These are phyloP conservation scores for Cheilosia variabilis DNA, from an alignment of 2,888 invertebrate genomes.

Conservation along the genomic window DNA sequence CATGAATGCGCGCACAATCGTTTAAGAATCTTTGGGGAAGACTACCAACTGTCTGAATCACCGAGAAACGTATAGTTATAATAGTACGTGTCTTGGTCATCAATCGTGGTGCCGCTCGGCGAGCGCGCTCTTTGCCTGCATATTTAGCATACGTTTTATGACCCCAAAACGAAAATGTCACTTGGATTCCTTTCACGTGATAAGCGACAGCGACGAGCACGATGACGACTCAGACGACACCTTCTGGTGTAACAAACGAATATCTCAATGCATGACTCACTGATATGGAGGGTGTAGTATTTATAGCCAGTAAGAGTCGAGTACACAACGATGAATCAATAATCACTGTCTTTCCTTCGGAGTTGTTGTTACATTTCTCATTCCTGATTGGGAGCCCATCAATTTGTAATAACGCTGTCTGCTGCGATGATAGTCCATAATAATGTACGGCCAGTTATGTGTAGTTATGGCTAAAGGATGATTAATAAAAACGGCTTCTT, in stretches of 20 bases:
- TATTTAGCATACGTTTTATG: constrained; percentile 71
- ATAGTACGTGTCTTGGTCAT: constrained; percentile 71
- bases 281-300: constrained; percentile 42
- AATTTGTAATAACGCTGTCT: constrained; percentile 41
- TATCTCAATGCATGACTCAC: constrained; percentile 57
- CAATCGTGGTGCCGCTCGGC: constrained; percentile 65
- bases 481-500: constrained; percentile 37
- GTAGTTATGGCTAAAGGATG: constrained; percentile 19
- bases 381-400: constrained; percentile 31
- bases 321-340: constrained; percentile 73
- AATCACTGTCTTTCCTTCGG: constrained; percentile 44
- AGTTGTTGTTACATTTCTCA: constrained; percentile 12
- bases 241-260: constrained; percentile 69
- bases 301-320: constrained; percentile 36
- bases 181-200: constrained; percentile 73
- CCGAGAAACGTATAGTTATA: constrained; percentile 10
- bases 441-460: constrained; percentile 15
- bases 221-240: constrained; percentile 55
- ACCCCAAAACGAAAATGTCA: constrained; percentile 71
- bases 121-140: constrained; percentile 52
- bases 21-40: constrained; percentile 69
- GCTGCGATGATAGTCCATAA: constrained; percentile 34
- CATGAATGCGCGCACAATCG: constrained; percentile 72
- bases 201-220: constrained; percentile 43
- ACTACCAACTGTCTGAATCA: constrained; percentile 64